Evolutionary conservation across 2,797 vertebrate species (phyloP).

Genomic region (Lycodopsis pacificus): DNA sequence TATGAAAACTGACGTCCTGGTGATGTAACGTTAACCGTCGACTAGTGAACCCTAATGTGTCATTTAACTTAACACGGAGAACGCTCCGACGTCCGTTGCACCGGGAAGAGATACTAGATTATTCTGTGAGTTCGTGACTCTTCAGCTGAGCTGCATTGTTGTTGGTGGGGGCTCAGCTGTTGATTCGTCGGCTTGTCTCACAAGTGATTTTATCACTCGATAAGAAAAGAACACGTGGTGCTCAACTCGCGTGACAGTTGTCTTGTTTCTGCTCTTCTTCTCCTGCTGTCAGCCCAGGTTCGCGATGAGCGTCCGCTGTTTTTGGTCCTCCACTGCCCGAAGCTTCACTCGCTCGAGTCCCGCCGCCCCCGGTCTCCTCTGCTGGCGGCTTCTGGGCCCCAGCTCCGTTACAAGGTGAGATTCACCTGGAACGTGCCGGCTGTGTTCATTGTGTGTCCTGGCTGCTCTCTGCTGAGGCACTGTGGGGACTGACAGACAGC

Average conservation of each 20-base stretch:
- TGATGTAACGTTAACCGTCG: background rate
- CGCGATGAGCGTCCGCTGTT: constrained; percentile 64
- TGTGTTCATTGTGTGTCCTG: constrained; percentile 3
- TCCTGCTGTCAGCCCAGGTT: constrained; percentile 36
- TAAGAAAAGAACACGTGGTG: background rate
- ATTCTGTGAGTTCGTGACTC: constrained; percentile 8
- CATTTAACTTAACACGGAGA: background rate
- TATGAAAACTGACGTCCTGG: background rate
- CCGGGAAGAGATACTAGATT: background rate
- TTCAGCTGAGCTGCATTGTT: background rate
- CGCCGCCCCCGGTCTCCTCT: constrained; percentile 34
- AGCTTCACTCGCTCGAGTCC: constrained; percentile 61
- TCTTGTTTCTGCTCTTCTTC: background rate
- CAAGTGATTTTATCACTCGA: background rate
- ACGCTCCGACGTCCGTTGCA: background rate
- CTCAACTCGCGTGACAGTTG: background rate
- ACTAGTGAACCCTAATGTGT: background rate
- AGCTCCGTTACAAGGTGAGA: constrained; percentile 81
- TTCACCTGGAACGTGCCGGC: background rate
- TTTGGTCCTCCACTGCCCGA: constrained; percentile 76
- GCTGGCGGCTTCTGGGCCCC: constrained; percentile 57
- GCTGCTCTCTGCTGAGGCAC: background rate
- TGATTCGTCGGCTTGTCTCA: background rate
- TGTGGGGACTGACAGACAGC: background rate
- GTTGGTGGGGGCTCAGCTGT: background rate